phyloP scores from a whole-genome alignment of 2,113 vertebrate species.

The Columba livia region DNA sequence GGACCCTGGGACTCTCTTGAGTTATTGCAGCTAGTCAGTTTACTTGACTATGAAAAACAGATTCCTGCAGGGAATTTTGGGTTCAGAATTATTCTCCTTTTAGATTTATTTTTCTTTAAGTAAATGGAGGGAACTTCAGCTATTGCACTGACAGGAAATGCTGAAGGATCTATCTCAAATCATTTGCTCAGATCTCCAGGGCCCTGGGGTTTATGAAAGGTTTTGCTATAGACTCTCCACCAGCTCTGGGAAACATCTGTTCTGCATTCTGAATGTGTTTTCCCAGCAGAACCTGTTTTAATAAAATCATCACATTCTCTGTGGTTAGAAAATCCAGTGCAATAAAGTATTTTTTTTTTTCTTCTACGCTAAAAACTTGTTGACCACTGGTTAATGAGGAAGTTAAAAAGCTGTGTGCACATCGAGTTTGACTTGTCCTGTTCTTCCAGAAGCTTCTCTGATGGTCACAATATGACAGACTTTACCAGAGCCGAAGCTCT shows the following conservation, averaged over 20 bases:
- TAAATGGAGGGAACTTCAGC: slow-evolving; percentile 18
- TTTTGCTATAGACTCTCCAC: slow-evolving; percentile 17
- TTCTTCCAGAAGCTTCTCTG: not conserved
- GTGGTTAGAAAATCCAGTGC: slow-evolving; percentile 14
- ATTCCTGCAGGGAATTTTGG: slow-evolving; percentile 28
- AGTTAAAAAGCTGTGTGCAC: not conserved
- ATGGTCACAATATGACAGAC: not conserved
- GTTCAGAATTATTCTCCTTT: slow-evolving; percentile 18
- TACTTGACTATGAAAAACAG: slow-evolving; percentile 42
- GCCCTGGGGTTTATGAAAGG: not conserved
- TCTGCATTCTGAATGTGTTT: slow-evolving; percentile 7
- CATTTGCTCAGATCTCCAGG: slow-evolving; percentile 40
- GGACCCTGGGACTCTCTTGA: slow-evolving; percentile 12
- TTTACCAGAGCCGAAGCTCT: not conserved
- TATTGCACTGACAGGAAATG: slow-evolving; percentile 54
- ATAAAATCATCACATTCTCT: slow-evolving; percentile 61
- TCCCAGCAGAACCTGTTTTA: slow-evolving; percentile 49
- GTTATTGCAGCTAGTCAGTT: slow-evolving; percentile 43
- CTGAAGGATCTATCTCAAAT: slow-evolving; percentile 51
- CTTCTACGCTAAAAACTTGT: not conserved
- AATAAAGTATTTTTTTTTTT: not conserved
- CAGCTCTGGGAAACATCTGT: slow-evolving; percentile 57
- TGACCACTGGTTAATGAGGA: slow-evolving; percentile 10
- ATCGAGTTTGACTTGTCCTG: not conserved
- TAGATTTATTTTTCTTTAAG: slow-evolving; percentile 57